phyloP scores from a whole-genome alignment of 2,888 invertebrate genomes.

The Nemurella pictetii region DNA sequence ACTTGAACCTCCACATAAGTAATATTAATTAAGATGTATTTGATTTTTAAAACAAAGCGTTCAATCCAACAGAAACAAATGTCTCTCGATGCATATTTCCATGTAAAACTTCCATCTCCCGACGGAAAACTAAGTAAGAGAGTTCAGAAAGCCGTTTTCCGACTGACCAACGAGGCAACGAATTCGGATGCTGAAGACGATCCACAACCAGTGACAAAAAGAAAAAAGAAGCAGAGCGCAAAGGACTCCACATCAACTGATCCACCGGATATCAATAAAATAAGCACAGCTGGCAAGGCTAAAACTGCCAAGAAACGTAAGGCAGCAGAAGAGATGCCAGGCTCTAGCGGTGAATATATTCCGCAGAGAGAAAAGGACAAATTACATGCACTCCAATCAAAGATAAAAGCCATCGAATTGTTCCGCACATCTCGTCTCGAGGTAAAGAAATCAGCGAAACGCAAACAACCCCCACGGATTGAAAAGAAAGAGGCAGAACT shows the following conservation, averaged over 20 bases:
- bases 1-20: too few species aligned
- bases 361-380: constrained; percentile 74
- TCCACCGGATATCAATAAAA: background rate
- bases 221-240: background rate
- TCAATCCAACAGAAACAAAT: constrained; percentile 63
- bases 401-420: constrained; percentile 74
- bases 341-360: constrained; percentile 62
- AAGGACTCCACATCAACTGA: constrained; percentile 34
- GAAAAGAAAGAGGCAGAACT: constrained; percentile 59
- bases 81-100: constrained; percentile 73
- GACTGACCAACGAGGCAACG: constrained; percentile 56
- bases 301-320: background rate
- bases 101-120: constrained; percentile 58
- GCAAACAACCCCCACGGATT: constrained; percentile 48
- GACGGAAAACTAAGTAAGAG: constrained; percentile 77
- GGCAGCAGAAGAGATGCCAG: constrained; percentile 46
- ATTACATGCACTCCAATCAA: constrained; percentile 65
- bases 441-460: constrained; percentile 57
- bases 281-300: constrained; percentile 33
- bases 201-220: constrained; percentile 32
- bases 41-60: too few species aligned
- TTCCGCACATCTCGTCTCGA: constrained; percentile 70
- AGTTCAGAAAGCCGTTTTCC: constrained; percentile 75
- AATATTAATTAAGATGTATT: too few species aligned
- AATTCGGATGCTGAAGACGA: constrained; percentile 42